Percentiles rank a stretch among this genome's conserved stretches.
phyloP scores from a whole-genome alignment of 2,113 vertebrate species.

The Paradoxurus hermaphroditus region DNA sequence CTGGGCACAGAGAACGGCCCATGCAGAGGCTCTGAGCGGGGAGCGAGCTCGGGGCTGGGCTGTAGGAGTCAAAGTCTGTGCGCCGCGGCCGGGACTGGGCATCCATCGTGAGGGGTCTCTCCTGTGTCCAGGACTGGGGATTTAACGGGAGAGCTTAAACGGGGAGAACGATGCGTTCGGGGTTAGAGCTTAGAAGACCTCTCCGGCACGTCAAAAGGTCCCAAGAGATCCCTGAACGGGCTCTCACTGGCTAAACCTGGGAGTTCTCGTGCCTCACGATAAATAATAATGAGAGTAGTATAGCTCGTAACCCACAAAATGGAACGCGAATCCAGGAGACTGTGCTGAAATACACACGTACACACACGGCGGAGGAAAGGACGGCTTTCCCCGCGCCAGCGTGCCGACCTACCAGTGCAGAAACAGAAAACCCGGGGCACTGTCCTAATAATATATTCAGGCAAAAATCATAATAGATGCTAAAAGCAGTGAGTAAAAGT shows the following conservation, averaged over 20 bases:
- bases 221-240: background rate
- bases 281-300: background rate
- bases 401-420: background rate
- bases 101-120: background rate
- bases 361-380: background rate
- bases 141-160: background rate
- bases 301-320: background rate
- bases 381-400: background rate
- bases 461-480: background rate
- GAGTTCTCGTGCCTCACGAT: background rate
- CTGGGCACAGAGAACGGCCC: background rate
- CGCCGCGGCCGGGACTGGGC: background rate
- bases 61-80: background rate
- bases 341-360: background rate
- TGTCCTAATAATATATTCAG: background rate
- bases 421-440: background rate
- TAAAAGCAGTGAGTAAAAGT: background rate
- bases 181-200: conserved; percentile 10
- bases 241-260: background rate
- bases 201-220: background rate
- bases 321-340: background rate
- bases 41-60: background rate
- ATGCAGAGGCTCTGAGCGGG: background rate
- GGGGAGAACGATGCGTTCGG: background rate
- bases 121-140: too few relatives aligned